phyloP scores from a whole-genome alignment of 2,113 vertebrate genomes.

The Miniopterus natalensis region DNA sequence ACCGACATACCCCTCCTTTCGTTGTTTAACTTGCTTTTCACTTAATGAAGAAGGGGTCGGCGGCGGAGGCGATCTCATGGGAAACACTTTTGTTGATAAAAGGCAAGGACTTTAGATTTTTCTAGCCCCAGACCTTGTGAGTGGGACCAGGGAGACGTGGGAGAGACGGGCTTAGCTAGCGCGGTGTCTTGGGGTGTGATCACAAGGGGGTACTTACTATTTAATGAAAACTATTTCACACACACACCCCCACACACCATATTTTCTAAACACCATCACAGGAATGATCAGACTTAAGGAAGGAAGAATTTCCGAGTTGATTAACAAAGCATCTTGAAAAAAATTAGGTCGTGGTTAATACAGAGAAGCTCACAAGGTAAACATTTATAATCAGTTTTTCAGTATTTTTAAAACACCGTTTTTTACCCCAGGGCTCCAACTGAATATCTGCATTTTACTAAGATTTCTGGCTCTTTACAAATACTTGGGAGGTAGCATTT shows the following conservation, averaged over 20 bases:
- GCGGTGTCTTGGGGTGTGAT: neutral
- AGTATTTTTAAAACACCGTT: neutral
- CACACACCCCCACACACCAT: neutral
- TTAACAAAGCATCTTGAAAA: constrained; percentile 38
- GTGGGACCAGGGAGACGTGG: neutral
- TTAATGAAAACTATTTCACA: constrained; percentile 73
- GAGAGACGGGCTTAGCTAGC: neutral
- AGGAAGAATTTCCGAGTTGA: constrained; percentile 5
- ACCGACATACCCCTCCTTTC: neutral
- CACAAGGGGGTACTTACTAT: constrained; percentile 71
- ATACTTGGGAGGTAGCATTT: neutral
- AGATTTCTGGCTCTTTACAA: neutral
- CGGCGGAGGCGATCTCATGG: neutral
- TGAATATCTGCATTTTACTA: neutral
- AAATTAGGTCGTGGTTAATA: constrained; percentile 61
- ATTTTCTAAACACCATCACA: constrained; percentile 76
- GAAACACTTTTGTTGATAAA: constrained; percentile 18
- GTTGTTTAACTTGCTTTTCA: constrained; percentile 67
- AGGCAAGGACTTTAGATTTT: neutral
- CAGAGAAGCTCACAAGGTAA: neutral
- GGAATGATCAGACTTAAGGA: constrained; percentile 61
- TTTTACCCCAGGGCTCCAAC: neutral
- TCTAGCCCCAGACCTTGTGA: constrained; percentile 1
- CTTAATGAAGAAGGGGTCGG: neutral
- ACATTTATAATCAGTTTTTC: constrained; percentile 34